Base-by-base conservation (phyloP, 2,888 invertebrate species). In the Tetropium fuscum region DNA sequence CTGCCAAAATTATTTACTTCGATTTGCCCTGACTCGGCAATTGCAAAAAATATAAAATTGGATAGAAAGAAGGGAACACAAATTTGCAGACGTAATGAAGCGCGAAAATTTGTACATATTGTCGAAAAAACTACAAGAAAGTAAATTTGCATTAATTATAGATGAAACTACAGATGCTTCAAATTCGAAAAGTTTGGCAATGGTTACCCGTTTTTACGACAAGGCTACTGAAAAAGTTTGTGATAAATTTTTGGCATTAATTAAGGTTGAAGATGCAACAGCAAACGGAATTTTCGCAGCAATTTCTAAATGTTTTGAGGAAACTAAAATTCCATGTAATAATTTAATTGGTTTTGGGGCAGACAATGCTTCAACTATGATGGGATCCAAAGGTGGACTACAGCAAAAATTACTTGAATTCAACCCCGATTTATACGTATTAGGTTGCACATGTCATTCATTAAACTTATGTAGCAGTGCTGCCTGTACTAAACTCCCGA, bases 111-210 rank as follows among this genome's bases (percentile, higher is more conserved):
- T 47, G 30, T 32, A 32, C 20, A 19, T 30, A n/a, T 16, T 32
- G 20, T 47, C 34, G 18, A 32, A 27, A 47, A 30, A n/a, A 32
- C 16, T 18, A 11, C 34, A n/a, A 11, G 19, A 47, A 16, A 30
- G 27, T 18, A 32, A 30, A 44, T 60, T 56, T 55, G 55, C 48
- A 2, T 19, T 58, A 13, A 58, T 62, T 22, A 55, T 62, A 19
- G 62, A 58, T 49, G 55, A 62, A 48, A 63, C 58, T 5, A 59
- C 63, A 18, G 63, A 59, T 41, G 25, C 56, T 18, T 47, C 54
- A 7, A 15, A 41, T n/a, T 40, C 41, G 44, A 58, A 61, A 44
- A 25, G 30, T 43, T 56, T 59, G 38, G 63, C 53, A 36, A 22
- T 60, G 13, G 19, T 57, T 27, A 51, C 22, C 8, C 16, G 57